Percentiles rank a stretch among this genome's conserved stretches.
Conservation (phyloP, 2,888 invertebrate species). For the Parnassius glacialis region DNA sequence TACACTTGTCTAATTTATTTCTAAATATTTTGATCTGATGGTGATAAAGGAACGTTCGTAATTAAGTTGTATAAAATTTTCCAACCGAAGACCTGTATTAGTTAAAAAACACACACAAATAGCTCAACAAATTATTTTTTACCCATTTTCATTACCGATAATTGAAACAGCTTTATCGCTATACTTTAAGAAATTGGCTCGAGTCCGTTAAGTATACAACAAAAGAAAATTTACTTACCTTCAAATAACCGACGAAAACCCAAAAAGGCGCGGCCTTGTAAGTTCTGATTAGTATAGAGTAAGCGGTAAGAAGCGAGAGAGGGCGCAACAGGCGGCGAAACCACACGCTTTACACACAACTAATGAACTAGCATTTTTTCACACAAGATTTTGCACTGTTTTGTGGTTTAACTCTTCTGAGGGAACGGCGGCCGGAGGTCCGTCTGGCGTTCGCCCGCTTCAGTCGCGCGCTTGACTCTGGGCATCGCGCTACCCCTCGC, state of each 20-base stretch:
- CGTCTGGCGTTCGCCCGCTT: constrained; percentile 70
- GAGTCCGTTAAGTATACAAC: constrained; percentile 30
- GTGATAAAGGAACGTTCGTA: no score
- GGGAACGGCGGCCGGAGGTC: constrained; percentile 41
- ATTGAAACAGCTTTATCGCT: no score
- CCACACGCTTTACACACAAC: constrained; percentile 43
- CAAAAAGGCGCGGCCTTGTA: constrained; percentile 47
- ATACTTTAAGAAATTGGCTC: no score
- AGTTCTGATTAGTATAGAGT: constrained; percentile 28
- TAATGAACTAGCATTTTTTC: constrained; percentile 58
- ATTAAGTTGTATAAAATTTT: no score
- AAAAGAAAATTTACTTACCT: constrained; percentile 60
- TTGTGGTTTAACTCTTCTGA: constrained; percentile 39
- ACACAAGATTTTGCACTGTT: constrained; percentile 52
- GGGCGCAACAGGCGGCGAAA: constrained; percentile 55
- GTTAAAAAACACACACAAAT: no score
- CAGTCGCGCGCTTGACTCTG: constrained; percentile 69
- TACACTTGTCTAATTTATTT: no score
- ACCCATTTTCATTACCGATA: no score
- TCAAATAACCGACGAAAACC: constrained; percentile 47
- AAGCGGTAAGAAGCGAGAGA: constrained; percentile 34
- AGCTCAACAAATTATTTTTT: neutral
- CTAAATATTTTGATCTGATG: no score
- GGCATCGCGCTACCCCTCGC: constrained; percentile 43
- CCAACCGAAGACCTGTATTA: no score